Evolutionary conservation across 2,888 invertebrate species (phyloP), one percentile per base, ranked within the genome.

Genomic region (Bellardia bayeri): DNA sequence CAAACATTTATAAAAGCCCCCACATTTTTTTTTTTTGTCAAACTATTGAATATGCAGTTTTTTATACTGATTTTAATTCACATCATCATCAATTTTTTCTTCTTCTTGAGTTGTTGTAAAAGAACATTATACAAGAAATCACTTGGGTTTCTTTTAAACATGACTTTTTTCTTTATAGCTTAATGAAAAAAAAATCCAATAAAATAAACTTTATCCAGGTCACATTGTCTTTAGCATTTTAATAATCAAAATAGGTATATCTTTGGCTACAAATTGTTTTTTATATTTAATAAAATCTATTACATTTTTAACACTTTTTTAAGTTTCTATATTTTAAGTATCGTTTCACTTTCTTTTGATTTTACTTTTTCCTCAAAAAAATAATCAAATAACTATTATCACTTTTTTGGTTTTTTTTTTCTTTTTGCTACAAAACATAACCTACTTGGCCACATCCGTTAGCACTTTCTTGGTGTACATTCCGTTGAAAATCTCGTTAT

Each of bases 401-500:
- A 40, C 61, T 45, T 63, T 76, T 66, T 64, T 56, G 13, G 13
- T 56, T 56, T 58, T 42, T 8, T 56, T 58, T 42, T 6, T 45
- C 37, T 40, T 40, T 68, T 79, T 86, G 45, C 66, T 76, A 71
- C 66, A 82, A 64, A 79, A 82, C 37, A 76, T 72, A 79, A 79
- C 80, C 72, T 82, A 84, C 82, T 85, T 83, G 69, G 66, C 54
- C 82, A 82, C 87, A 80, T 76, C 87, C 80, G 87, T 87, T 82
- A 79, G 79, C 87, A 82, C 84, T 51, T 78, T 45, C 58, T 69
- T 16, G 79, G 13, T 81, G 88, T 89, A 87, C 88, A 86, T 74
- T 78, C 78, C 80, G 69, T 75, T 78, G 64, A 71, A 79, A 87
- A 82, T 85, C 68, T 82, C 87, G 88, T 88, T 87, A 81, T 78